Base-by-base conservation (phyloP, 2,113 vertebrate genomes). In the Capreolus pygargus region DNA sequence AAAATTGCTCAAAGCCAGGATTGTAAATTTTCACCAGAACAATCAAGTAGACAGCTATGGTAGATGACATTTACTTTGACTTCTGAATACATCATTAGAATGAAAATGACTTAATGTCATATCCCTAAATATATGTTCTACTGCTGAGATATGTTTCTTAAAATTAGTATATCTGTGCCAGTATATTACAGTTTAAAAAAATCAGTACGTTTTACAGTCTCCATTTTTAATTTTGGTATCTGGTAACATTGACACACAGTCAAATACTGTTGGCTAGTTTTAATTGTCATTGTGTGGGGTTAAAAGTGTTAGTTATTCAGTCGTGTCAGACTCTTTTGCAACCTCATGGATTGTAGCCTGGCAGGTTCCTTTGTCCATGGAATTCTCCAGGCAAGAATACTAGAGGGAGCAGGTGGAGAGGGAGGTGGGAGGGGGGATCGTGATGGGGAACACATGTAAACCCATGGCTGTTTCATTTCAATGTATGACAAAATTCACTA, bases 1-100 rank as follows among this genome's bases (percentile, higher is more conserved):
- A 97, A 98, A 98, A 98, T 92, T 96, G 83, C 92, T 98, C 91
- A 83, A 94, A 96, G 88, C 33, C 93, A 92, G 27, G 57, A 60
- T 0, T 90, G 83, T 84, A 96, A 92, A 96, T 95, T 98, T 97
- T 98, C 97, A 98, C 10, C 87, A 93, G 95, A 97, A 96, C 17
- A 70, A 96, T 96, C 74, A 60, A 85, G 10, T 96, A 97, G 54
- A 78, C 89, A 94, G 70, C 1, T 78, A 52, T 33, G 43, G 67
- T 13, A 93, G 96, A 76, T 89, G 96, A 89, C 87, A 95, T 45
- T 97, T 91, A 89, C 60, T 89, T 96, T 97, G 91, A 96, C 61
- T 95, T 94, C 86, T 43, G 21, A 97, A 91, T 61, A 43, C 33
- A 30, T 85, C 43, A 90, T 97, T 97, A 82, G 58, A 86, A 86